Evolutionary conservation across 2,113 vertebrate genomes (phyloP).

Genomic region (Poeciliopsis occidentalis): DNA sequence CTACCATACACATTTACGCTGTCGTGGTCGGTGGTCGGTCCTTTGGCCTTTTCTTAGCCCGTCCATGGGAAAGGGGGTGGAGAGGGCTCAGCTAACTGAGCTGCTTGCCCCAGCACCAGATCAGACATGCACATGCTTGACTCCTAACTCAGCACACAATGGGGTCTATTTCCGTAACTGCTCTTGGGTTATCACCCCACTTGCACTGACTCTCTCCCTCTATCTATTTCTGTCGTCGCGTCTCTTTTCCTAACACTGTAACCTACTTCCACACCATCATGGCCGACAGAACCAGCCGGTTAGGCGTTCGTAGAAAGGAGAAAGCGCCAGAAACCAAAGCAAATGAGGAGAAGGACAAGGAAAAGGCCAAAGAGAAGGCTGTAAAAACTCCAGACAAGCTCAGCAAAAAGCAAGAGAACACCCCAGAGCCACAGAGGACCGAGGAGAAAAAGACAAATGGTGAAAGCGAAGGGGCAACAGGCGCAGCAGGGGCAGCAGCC

Average conservation of each 20-base stretch:
- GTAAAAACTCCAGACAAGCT: constrained; percentile 50
- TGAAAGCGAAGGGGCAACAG: constrained; percentile 47
- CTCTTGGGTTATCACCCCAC: constrained; percentile 65
- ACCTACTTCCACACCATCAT: constrained; percentile 58
- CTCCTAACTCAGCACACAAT: constrained; percentile 63
- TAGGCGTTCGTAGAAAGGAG: constrained; percentile 66
- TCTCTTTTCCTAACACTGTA: constrained; percentile 40
- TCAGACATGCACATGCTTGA: constrained; percentile 51
- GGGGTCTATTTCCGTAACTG: constrained; percentile 72
- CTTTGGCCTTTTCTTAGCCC: constrained; percentile 65
- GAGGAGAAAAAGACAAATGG: constrained; percentile 46
- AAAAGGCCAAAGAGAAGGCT: constrained; percentile 54
- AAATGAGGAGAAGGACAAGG: constrained; percentile 59
- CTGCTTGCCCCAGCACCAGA: constrained; percentile 21
- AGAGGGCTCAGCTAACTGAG: constrained; percentile 50
- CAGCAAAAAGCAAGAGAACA: constrained; percentile 55
- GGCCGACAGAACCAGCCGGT: constrained; percentile 68
- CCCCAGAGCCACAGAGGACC: constrained; percentile 20
- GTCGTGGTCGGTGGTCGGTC: constrained; percentile 35
- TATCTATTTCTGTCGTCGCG: constrained; percentile 20
- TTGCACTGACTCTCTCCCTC: constrained; percentile 26
- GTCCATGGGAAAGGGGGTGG: constrained; percentile 54
- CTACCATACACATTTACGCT: constrained; percentile 11
- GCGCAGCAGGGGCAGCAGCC: constrained; percentile 31
- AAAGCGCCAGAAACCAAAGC: constrained; percentile 69